Evolutionary conservation across 2,113 vertebrate genomes (phyloP).

Genomic region (Aptenodytes forsteri): DNA sequence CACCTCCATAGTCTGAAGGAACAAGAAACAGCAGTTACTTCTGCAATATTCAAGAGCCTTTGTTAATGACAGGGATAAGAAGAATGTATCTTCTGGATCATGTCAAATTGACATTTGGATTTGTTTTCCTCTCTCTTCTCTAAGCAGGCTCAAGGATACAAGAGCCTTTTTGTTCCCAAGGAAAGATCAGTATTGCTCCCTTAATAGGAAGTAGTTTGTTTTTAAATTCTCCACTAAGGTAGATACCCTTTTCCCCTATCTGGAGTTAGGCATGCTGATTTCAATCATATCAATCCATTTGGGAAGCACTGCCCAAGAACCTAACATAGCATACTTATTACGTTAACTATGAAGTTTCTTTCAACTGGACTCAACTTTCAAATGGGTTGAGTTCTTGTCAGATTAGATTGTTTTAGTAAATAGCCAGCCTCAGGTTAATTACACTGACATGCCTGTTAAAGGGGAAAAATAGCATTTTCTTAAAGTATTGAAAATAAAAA

Average conservation of each 20-base stretch:
- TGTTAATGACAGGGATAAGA: background rate
- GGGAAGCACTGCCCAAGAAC: background rate
- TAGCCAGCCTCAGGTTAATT: background rate
- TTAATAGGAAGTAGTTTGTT: background rate
- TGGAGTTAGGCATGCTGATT: background rate
- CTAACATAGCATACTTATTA: background rate
- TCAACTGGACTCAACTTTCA: background rate
- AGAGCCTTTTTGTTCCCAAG: background rate
- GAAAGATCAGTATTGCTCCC: background rate
- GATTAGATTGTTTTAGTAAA: background rate
- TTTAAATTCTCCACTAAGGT: background rate
- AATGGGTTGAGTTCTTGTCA: background rate
- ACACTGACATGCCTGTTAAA: background rate
- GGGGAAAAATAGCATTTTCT: background rate
- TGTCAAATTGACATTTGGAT: background rate
- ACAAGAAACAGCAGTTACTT: background rate
- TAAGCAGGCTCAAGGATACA: background rate
- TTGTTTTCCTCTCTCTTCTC: background rate
- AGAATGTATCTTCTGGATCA: background rate
- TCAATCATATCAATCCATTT: rapidly evolving
- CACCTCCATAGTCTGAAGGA: conserved; percentile 93
- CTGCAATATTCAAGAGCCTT: background rate
- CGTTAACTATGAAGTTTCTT: background rate
- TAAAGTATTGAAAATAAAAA: background rate
- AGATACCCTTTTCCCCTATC: background rate